Base-by-base conservation (phyloP, 2,797 vertebrate genomes). In the Sebastes aleutianus region DNA sequence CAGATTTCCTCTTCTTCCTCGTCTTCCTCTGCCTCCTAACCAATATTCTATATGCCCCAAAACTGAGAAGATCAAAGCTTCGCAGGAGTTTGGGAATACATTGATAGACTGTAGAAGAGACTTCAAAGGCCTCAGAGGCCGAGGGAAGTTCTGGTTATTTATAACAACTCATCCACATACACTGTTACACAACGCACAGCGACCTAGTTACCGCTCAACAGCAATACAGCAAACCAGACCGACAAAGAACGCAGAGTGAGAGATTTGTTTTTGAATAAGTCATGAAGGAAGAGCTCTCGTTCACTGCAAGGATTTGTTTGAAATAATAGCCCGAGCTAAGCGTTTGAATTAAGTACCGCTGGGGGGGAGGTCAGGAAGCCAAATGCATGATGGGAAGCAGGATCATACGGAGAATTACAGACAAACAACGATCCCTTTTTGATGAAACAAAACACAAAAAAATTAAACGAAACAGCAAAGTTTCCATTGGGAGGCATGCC, bases 161-260 rank as follows among this genome's bases (percentile, higher is more conserved):
- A 86, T 84, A 91, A 91, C 87, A 84, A 80, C 82, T 88, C 90
- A 85, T 92, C 87, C 86, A 86, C 81, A 94, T 73, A 72, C 84
- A 83, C 82, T n/a, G 87, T 92, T 93, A 90, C 85, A 91, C 88
- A 95, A 94, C 91, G 78, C 59, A 70, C 70, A 43, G 78, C 91
- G 92, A 94, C 95, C 95, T 91, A 96, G 92, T 94, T 94, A 89
- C 67, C 75, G 80, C 82, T 85, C 78, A 65, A 76, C 79, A 65
- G 71, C 27, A 79, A 80, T 32, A 79, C 79, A 29, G 79, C 63
- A 85, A 88, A 91, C n/a, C 72, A 73, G 61, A 59, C 34, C 22
- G 54, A 83, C 77, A 83, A 82, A 65, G 16, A 76, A 47, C 3
- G 24, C 56, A 71, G 53, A 65, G 56, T 31, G 69, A 87, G 76